These are phyloP conservation scores for Catocala sponsa DNA, from an alignment of 2,888 invertebrate genomes.

Conservation along the genomic window DNA sequence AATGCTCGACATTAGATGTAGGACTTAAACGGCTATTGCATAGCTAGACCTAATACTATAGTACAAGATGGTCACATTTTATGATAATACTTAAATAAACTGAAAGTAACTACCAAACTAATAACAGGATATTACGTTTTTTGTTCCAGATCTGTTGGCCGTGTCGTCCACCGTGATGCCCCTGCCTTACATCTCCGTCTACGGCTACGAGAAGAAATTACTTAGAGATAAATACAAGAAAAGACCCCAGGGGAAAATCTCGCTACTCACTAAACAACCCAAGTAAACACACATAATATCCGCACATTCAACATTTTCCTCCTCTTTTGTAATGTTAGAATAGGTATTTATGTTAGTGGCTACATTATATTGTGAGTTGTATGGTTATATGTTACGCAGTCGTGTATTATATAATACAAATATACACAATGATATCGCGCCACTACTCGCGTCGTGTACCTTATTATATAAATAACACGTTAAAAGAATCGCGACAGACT, in stretches of 20 bases:
- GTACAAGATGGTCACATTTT: not conserved
- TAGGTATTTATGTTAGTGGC: conserved; percentile 24
- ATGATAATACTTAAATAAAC: too few relatives aligned
- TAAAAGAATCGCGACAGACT: too few relatives aligned
- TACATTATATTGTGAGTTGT: conserved; percentile 23
- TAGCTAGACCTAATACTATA: too few relatives aligned
- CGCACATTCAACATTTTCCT: conserved; percentile 28
- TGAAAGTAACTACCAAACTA: not conserved
- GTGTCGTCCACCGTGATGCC: conserved; percentile 83
- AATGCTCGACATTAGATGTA: too few relatives aligned
- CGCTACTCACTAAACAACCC: conserved; percentile 76
- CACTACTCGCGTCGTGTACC: too few relatives aligned
- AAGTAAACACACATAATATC: conserved; percentile 63
- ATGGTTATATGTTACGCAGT: conserved; percentile 10
- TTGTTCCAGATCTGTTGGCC: conserved; percentile 77
- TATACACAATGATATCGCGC: not conserved
- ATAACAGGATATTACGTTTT: conserved; percentile 16
- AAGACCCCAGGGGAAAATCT: conserved; percentile 75
- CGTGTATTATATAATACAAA: not conserved
- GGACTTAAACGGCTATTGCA: too few relatives aligned
- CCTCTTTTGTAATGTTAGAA: conserved; percentile 23
- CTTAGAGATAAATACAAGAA: conserved; percentile 77
- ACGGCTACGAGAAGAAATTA: conserved; percentile 77
- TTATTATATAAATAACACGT: too few relatives aligned
- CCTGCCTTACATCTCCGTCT: conserved; percentile 78